Evolutionary conservation across 2,113 vertebrate genomes (phyloP).

Genomic region (Myotis brandtii): DNA sequence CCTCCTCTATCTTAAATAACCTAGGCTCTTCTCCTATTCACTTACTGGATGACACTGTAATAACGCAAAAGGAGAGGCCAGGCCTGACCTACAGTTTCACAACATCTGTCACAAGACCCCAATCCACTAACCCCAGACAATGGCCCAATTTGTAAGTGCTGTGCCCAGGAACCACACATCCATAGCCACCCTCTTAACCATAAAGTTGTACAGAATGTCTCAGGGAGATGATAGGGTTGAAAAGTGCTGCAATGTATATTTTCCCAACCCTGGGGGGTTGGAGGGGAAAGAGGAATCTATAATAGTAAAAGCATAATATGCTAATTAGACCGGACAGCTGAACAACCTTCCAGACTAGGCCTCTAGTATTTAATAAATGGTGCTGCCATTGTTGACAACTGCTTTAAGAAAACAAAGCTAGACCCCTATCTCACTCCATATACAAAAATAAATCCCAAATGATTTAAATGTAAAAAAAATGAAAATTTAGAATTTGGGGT

Average conservation of each 20-base stretch:
- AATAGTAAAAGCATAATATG: too few relatives aligned
- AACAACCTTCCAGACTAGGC: too few relatives aligned
- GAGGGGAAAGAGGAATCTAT: neutral
- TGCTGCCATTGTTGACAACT: too few relatives aligned
- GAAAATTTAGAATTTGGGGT: neutral
- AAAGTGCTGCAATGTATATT: neutral
- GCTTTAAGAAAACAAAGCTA: neutral
- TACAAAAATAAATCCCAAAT: neutral
- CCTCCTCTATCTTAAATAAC: neutral
- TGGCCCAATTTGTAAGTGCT: neutral
- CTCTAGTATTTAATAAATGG: neutral
- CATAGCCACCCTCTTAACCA: neutral
- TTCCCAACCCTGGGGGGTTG: neutral
- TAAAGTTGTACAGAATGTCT: neutral
- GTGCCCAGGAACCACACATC: neutral
- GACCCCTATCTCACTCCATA: neutral
- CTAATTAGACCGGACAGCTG: too few relatives aligned
- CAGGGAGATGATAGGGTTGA: neutral
- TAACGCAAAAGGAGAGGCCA: neutral
- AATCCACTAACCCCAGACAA: neutral
- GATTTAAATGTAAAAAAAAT: slow-evolving; percentile 1
- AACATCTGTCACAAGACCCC: neutral
- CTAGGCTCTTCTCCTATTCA: neutral
- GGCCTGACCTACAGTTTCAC: neutral
- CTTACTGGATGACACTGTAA: neutral